Base-by-base conservation (phyloP, 2,113 vertebrate species). In the Siniperca knerii region DNA sequence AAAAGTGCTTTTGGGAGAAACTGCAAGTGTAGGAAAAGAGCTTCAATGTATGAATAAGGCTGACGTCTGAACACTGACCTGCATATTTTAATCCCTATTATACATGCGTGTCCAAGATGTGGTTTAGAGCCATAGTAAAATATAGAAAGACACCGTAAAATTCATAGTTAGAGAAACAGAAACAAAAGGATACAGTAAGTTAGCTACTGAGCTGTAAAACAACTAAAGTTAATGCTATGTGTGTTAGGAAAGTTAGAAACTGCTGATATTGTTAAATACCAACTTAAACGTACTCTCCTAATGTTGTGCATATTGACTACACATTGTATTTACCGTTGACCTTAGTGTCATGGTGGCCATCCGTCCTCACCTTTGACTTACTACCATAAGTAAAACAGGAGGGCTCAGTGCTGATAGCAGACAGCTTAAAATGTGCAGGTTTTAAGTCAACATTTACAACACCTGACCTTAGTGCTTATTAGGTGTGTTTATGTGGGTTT, bases 401-500 rank as follows among this genome's bases (percentile, higher is more conserved):
- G 18, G 37, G 18, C 52, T 61, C 72, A 4, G 3, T 35, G 42
- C 10, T 33, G 5, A 73, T 35, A 1, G 13, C 29, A 68, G 12
- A 67, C 54, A 29, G 12, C 1, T 73, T 23, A 57, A 82, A 89
- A 85, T 87, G 77, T 79, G 42, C 4, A 11, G 62, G 67, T 88
- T 84, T 81, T 46, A 66, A 40, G 25, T 67, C 44, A 62, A n/a
- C 44, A 23, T 82, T 77, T 48, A 18, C 48, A 54, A 12, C 65
- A 16, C 8, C 25, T 55, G 6, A 60, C 69, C 25, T 62, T 1
- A 13, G 21, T 64, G 50, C 10, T 37, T 64, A 6, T 61, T 25
- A 15, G 20, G 21, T 48, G 6, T 58, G 40, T 81, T n/a, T 52
- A 1, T n/a, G 62, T 55, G 40, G 54, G 15, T 72, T 79, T 74